These are phyloP conservation scores for Lepus townsendii DNA, from an alignment of 2,797 vertebrate genomes.

Conservation along the genomic window DNA sequence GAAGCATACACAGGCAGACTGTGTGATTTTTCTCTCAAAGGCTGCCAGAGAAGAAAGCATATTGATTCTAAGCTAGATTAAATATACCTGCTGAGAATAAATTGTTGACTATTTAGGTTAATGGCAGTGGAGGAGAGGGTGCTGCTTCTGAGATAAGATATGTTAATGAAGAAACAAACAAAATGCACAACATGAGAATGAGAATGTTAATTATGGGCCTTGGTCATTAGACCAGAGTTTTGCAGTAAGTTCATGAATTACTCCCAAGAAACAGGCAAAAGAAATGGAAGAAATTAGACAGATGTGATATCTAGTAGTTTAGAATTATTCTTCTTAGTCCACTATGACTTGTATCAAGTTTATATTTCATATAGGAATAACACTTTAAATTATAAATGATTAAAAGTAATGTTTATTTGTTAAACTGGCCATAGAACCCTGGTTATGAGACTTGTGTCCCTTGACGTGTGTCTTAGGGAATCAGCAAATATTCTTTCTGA, in stretches of 20 bases:
- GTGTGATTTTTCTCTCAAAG: constrained; percentile 17
- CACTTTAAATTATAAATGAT: constrained; percentile 32
- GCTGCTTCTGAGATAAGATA: background rate
- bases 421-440: constrained; percentile 32
- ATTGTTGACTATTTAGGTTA: constrained; percentile 32
- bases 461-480: constrained; percentile 28
- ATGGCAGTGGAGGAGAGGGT: background rate
- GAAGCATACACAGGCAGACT: background rate
- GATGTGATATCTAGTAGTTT: constrained; percentile 18
- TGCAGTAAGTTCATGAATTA: constrained; percentile 19
- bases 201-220: constrained; percentile 4
- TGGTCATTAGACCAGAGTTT: background rate
- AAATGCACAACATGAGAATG: background rate
- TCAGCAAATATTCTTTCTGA: background rate
- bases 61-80: constrained; percentile 12
- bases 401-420: background rate
- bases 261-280: constrained; percentile 45
- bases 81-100: background rate
- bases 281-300: background rate
- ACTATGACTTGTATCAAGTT: constrained; percentile 22
- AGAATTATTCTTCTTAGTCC: constrained; percentile 42
- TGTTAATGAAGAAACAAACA: constrained; percentile 41
- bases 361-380: constrained; percentile 59
- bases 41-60: background rate
- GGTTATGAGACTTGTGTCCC: constrained; percentile 36